A percentile compares a stretch with the other conserved stretches of the same genome.
Evolutionary conservation across 2,797 vertebrate genomes (phyloP).

Genomic region (Enteromius unitaeniatus): DNA sequence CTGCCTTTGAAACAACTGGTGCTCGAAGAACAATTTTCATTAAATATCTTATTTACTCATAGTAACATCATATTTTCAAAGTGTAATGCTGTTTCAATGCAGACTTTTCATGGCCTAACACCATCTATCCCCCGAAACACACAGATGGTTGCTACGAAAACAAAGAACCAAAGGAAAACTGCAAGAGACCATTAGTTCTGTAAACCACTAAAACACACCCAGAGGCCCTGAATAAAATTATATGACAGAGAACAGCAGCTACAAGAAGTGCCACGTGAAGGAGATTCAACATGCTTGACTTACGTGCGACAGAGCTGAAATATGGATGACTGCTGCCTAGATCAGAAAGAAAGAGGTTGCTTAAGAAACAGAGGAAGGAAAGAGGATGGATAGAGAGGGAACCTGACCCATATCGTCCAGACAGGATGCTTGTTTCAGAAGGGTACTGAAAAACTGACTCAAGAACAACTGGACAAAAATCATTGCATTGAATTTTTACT

Average conservation of each 20-base stretch:
- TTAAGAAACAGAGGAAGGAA: constrained; percentile 63
- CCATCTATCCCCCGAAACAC: background rate
- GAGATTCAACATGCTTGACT: constrained; percentile 70
- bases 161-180: background rate
- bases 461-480: background rate
- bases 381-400: constrained; percentile 53
- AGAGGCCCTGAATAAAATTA: background rate
- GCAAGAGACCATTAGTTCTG: background rate
- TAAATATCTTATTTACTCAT: background rate
- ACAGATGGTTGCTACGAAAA: background rate
- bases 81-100: background rate
- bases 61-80: background rate
- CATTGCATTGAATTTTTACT: background rate
- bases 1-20: background rate
- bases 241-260: background rate
- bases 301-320: constrained; percentile 86
- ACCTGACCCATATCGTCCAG: background rate
- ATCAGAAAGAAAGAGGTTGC: constrained; percentile 71
- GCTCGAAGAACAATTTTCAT: background rate
- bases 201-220: background rate
- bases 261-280: background rate
- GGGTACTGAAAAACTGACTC: background rate
- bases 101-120: background rate
- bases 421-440: background rate
- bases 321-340: constrained; percentile 86